Conservation (phyloP, 1,140 invertebrate genomes). For the Tyrophagus putrescentiae region DNA sequence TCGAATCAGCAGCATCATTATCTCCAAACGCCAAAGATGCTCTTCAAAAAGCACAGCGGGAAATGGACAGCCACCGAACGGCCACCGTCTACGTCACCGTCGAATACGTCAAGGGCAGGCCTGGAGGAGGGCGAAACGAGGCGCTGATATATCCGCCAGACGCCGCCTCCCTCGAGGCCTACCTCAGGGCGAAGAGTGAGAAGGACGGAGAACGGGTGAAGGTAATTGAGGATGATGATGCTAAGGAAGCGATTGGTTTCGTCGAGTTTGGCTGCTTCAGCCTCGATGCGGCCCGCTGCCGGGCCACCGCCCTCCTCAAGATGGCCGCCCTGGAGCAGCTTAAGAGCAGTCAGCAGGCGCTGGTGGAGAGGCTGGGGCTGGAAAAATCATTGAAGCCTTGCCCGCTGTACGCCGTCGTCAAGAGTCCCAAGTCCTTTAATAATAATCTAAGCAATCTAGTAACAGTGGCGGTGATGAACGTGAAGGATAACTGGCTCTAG, state of each 20-base stretch:
- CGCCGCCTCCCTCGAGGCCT: neutral
- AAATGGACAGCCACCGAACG: no score
- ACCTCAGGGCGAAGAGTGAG: neutral
- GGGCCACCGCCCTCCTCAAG: conserved; percentile 14
- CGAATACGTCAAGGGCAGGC: neutral
- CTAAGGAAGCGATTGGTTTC: conserved; percentile 11
- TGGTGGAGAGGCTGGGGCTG: no score
- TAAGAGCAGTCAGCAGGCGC: conserved; percentile 54
- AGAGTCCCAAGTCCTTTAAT: conserved; percentile 12
- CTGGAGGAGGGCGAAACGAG: neutral
- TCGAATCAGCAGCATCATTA: no score
- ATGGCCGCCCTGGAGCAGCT: conserved; percentile 5
- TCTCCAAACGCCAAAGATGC: neutral
- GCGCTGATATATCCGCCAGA: conserved; percentile 7
- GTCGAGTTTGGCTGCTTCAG: conserved; percentile 21
- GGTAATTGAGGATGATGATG: conserved; percentile 8
- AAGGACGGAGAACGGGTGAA: neutral
- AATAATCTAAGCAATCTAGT: neutral
- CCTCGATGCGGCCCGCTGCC: conserved; percentile 11
- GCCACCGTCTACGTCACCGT: conserved; percentile 13
- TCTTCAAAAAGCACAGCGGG: no score
- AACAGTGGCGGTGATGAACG: neutral
- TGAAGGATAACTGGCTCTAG: no score
- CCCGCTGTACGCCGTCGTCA: neutral
- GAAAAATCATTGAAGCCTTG: neutral